Evolutionary conservation across 2,113 vertebrate species (phyloP), one percentile per base, ranked within the genome.

Genomic region (Anoura caudifer): DNA sequence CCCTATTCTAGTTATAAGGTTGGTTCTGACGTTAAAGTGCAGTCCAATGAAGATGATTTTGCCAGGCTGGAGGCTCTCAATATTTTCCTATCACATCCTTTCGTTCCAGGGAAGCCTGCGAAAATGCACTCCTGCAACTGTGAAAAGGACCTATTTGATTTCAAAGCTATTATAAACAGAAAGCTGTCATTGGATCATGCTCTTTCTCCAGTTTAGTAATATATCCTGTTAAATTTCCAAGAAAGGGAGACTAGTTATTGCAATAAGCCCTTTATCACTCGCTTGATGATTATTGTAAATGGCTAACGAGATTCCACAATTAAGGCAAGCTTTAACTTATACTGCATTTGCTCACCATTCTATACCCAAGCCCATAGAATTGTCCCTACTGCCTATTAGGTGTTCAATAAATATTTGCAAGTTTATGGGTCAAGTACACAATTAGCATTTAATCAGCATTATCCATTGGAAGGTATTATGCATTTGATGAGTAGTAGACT

Each of bases 241-340:
- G 56, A 79, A 94, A 90, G 81, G 33, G 38, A 94, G 22, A 91
- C 41, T 17, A 84, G 50, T 80, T 43, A 83, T 81, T 76, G 17
- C 20, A 85, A 26, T 61, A 72, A 77, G 43, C 15, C 15, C n/a
- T 86, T 94, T 81, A 89, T 80, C 43, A 67, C 17, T 75, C 45
- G 56, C 56, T 88, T 43, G 63, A 19, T 76, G 63, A 84, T 87
- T 95, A 95, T 26, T 76, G 31, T 59, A 97, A 96, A 92, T 79
- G 52, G 43, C 38, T 86, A 93, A 77, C 36, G 43, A 97, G 20
- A 69, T 69, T 52, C n/a, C 69, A 87, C 19, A 43, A 59, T 91
- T 67, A 80, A 56, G 50, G 56, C 52, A 91, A 91, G 56, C 73
- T n/a, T 91, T 65, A 75, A 16, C 26, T 90, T 83, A 75, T 31